These are phyloP conservation scores for Fratercula arctica DNA, from an alignment of 2,797 vertebrate genomes.

Conservation along the genomic window DNA sequence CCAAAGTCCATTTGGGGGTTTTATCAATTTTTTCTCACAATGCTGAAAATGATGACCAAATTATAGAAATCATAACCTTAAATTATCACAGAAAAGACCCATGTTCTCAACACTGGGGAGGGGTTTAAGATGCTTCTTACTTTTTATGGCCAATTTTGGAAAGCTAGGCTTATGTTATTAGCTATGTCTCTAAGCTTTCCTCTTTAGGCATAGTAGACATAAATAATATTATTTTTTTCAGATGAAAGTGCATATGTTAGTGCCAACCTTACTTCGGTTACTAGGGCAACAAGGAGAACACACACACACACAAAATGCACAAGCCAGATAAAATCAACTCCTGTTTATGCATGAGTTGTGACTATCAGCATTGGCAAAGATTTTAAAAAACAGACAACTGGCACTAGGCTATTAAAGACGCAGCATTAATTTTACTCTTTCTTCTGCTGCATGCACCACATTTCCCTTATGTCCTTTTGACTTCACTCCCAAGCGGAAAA, in stretches of 20 bases:
- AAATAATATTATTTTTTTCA: neutral
- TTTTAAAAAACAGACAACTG: neutral
- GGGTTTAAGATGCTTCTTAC: neutral
- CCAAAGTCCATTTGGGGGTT: neutral
- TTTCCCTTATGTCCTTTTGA: neutral
- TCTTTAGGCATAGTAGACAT: neutral
- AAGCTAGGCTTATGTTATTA: neutral
- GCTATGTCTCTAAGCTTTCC: neutral
- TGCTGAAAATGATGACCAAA: neutral
- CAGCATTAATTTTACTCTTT: neutral
- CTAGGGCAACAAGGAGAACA: constrained; percentile 7
- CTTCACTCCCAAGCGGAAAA: constrained; percentile 20
- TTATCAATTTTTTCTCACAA: neutral
- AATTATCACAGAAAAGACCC: neutral
- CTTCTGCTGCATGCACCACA: neutral
- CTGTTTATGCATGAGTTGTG: constrained; percentile 7
- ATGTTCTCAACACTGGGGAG: neutral
- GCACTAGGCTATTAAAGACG: neutral
- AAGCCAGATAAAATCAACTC: constrained; percentile 12
- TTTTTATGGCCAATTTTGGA: neutral
- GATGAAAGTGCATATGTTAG: neutral
- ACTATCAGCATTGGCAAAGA: neutral
- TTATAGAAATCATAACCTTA: neutral
- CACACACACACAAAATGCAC: neutral
- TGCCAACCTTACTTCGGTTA: neutral